These are phyloP conservation scores for Hylyphantes graminicola DNA, from an alignment of 1,140 invertebrate species.

Conservation along the genomic window DNA sequence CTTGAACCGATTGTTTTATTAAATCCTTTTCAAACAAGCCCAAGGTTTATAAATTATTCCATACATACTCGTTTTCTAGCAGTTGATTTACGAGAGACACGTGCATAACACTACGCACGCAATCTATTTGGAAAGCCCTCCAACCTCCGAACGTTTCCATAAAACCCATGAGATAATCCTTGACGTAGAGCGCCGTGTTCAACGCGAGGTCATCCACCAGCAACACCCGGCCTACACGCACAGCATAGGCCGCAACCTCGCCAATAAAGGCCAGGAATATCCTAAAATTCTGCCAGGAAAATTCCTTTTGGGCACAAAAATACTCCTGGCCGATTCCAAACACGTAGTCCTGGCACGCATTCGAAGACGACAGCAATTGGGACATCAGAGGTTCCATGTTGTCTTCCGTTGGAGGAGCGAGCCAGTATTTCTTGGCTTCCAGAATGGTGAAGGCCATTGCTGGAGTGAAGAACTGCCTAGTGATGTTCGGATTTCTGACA, in stretches of 20 bases:
- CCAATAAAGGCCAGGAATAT: slow-evolving; percentile 11
- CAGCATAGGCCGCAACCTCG: background rate
- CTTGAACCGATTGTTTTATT: no score
- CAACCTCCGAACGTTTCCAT: slow-evolving; percentile 7
- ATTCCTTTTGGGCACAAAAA: background rate
- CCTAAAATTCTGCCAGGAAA: background rate
- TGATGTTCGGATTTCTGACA: background rate
- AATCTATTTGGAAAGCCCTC: slow-evolving; percentile 7
- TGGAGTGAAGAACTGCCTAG: background rate
- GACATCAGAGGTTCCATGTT: background rate
- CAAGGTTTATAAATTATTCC: no score
- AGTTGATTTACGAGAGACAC: background rate
- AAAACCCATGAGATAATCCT: background rate
- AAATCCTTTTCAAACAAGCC: no score
- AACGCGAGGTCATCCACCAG: background rate
- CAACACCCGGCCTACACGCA: background rate
- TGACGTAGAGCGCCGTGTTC: background rate
- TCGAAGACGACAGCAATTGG: background rate
- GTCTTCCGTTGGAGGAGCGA: background rate
- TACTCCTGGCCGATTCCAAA: background rate
- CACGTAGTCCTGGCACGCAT: background rate
- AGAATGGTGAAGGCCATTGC: background rate
- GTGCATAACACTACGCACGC: background rate
- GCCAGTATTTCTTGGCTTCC: background rate
- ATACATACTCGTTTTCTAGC: no score